Percentiles rank a stretch among this genome's conserved stretches.
Conservation (phyloP, 2,113 vertebrate genomes). For the Hemiscyllium ocellatum region DNA sequence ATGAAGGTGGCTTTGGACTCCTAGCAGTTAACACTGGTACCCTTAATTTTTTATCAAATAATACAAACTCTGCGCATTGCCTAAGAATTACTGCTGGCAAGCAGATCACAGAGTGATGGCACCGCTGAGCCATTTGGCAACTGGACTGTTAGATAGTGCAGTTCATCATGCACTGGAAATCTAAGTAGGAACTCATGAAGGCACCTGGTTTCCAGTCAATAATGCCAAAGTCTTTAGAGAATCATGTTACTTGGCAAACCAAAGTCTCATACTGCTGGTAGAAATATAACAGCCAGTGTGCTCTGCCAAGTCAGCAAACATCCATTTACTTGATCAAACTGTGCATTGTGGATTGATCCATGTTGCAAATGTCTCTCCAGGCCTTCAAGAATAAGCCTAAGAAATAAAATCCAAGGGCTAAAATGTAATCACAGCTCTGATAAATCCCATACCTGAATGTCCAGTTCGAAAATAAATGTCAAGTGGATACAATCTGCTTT, state of each 20-base stretch:
- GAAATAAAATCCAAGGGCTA: neutral
- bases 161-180: neutral
- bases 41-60: neutral
- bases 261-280: neutral
- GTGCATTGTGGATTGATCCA: neutral
- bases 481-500: neutral
- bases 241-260: neutral
- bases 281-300: neutral
- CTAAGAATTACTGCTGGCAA: neutral
- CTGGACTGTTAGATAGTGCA: too few species aligned
- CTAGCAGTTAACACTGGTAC: neutral
- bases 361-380: neutral
- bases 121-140: neutral
- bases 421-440: neutral
- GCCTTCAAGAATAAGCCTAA: neutral
- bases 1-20: neutral
- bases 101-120: neutral
- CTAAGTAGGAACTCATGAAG: neutral
- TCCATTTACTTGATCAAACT: neutral
- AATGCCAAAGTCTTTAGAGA: neutral
- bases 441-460: neutral
- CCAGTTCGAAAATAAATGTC: neutral
- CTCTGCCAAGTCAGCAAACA: neutral
- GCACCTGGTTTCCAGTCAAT: neutral
- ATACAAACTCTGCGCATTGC: neutral